Evolutionary conservation across 2,888 invertebrate genomes (phyloP), one percentile per base, ranked within the genome.

Genomic region (Portevinia maculata): DNA sequence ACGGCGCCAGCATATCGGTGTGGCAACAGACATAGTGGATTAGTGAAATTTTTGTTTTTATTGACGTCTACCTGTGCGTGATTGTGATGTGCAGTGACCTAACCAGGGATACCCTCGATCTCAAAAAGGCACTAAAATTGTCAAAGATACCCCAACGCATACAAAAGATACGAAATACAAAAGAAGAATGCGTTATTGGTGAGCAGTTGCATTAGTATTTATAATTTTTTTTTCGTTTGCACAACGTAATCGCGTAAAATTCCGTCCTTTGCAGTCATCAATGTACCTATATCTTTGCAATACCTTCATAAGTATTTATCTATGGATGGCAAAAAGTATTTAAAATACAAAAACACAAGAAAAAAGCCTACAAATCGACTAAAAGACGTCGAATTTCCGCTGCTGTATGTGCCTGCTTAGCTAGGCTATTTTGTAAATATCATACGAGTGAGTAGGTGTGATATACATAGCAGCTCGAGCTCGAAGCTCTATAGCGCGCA

Each of bases 161-260:
- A 64, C 50, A 60, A 28, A 19, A 46, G 7, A 48, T 24, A 17
- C 13, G 15, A 13, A n/a, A 30, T 13, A 70, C 8, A 55, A 39
- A 13, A 28, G 17, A 34, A 7, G 24, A 17, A 19, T n/a, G 48
- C 30, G 19, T 19, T 17, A 9, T 15, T 30, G 50, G 34, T 15
- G 13, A 15, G 34, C 28, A 19, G 44, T 17, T 32, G 21, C 34
- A 17, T 34, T 32, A 17, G 44, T 62, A 60, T 46, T 60, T 76
- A 62, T 76, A 30, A 62, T 70, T 76, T 62, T 17, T 19, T 19
- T 19, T 44, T 69, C 52, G 7, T 19, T 17, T 9, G 17, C 17
- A 17, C 44, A 60, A 76, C 81, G 75, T 81, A 83, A 76, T 78
- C 71, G 71, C 78, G 67, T 71, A 78, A 83, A 76, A 83, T 76